Evolutionary conservation across 2,113 vertebrate genomes (phyloP).

Genomic region (Leucosticte australis): DNA sequence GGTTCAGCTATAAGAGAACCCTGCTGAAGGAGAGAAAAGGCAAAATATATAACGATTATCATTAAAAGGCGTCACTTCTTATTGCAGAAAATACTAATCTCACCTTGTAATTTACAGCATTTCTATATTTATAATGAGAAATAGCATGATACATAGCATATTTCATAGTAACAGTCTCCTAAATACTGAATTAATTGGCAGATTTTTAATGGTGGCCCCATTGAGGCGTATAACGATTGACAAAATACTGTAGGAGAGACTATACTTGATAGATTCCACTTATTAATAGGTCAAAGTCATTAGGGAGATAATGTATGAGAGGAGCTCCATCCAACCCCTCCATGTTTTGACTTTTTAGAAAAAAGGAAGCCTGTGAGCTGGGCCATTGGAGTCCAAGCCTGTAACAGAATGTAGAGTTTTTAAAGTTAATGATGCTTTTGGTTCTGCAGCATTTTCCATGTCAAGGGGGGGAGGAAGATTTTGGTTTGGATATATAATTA

Average conservation of each 20-base stretch:
- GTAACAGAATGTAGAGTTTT: not conserved
- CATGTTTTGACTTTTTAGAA: conserved; percentile 11
- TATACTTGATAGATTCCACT: conserved; percentile 62
- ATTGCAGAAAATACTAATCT: conserved; percentile 45
- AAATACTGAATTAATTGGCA: conserved; percentile 62
- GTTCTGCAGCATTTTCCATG: not conserved
- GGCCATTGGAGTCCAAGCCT: not conserved
- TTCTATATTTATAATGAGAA: conserved; percentile 46
- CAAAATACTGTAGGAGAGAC: conserved; percentile 53
- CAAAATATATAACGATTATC: not conserved
- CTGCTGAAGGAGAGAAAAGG: not conserved
- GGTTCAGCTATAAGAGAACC: not conserved
- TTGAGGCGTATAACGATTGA: conserved; percentile 58
- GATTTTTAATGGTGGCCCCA: conserved; percentile 58
- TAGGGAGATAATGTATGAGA: conserved; percentile 55
- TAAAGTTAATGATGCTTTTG: not conserved
- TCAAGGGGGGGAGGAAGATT: not conserved
- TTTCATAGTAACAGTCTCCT: conserved; percentile 31
- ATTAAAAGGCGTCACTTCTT: conserved; percentile 31
- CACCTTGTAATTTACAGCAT: conserved; percentile 36
- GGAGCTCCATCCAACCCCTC: not conserved
- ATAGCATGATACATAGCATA: not conserved
- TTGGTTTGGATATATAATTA: not conserved
- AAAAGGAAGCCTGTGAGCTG: not conserved
- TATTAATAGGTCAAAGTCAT: conserved; percentile 66